These are phyloP conservation scores for Buphagus erythrorhynchus DNA, from an alignment of 2,797 vertebrate genomes.

Conservation along the genomic window DNA sequence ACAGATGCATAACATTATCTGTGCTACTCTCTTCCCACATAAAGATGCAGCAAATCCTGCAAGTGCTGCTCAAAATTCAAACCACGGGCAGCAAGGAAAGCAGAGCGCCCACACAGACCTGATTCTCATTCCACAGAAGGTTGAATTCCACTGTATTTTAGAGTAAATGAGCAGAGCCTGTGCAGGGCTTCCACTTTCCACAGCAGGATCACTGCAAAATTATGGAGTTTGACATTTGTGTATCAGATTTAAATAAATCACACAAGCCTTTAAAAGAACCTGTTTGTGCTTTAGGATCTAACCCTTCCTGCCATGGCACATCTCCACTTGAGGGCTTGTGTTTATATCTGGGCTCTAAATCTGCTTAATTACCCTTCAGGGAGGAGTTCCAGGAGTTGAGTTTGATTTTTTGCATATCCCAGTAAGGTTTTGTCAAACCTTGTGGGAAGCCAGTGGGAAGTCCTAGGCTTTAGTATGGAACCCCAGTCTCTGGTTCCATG, in stretches of 20 bases:
- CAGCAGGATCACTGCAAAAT: neutral
- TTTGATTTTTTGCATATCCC: neutral
- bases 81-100: neutral
- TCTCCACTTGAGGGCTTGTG: neutral
- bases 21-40: neutral
- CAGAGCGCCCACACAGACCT: neutral
- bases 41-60: neutral
- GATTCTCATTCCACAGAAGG: neutral
- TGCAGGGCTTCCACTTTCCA: neutral
- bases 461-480: neutral
- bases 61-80: neutral
- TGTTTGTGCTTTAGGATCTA: neutral
- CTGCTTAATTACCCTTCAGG: neutral
- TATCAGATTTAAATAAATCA: neutral
- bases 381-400: neutral
- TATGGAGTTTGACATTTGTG: neutral
- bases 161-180: neutral
- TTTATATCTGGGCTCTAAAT: neutral
- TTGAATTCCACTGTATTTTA: neutral
- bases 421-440: neutral
- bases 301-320: neutral
- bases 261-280: neutral
- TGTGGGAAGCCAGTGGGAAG: neutral
- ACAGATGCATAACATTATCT: neutral
- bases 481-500: neutral